phyloP scores from a whole-genome alignment of 1,140 invertebrate species.

The Gryon sp. region DNA sequence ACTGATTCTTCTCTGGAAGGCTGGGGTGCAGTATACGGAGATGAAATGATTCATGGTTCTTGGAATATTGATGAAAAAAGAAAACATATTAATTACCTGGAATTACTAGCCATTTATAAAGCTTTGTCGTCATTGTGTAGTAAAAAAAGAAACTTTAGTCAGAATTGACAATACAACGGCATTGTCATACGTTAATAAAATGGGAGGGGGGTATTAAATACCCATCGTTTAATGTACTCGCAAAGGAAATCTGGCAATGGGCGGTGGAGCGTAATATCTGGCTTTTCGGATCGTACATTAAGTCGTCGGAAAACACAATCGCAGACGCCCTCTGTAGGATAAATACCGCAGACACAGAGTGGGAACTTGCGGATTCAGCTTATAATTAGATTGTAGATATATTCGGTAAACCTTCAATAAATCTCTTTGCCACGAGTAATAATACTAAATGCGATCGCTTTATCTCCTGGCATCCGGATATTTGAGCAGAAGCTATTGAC shows the following conservation, averaged over 20 bases:
- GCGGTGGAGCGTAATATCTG: no score
- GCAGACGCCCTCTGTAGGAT: constrained; percentile 51
- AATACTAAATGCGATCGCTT: constrained; percentile 57
- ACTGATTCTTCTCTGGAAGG: constrained; percentile 7
- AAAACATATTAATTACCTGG: constrained; percentile 11
- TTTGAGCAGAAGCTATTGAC: constrained; percentile 34
- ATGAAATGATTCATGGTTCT: not conserved
- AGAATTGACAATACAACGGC: no score
- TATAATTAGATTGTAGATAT: constrained; percentile 40
- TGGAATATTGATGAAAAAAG: constrained; percentile 6
- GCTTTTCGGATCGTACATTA: not conserved
- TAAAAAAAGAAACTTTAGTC: no score
- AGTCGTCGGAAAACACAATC: constrained; percentile 44
- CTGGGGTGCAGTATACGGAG: constrained; percentile 10
- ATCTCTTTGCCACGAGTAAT: constrained; percentile 50
- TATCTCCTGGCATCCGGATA: constrained; percentile 44
- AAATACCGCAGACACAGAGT: constrained; percentile 23
- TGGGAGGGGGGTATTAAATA: no score
- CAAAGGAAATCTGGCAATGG: no score
- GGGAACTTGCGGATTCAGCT: constrained; percentile 11
- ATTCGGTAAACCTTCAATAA: constrained; percentile 59
- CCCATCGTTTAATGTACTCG: no score
- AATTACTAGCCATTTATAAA: constrained; percentile 6
- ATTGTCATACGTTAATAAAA: no score
- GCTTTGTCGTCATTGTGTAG: no score